Conservation (phyloP, 1,140 invertebrate species). For the Drosophila elegans region DNA sequence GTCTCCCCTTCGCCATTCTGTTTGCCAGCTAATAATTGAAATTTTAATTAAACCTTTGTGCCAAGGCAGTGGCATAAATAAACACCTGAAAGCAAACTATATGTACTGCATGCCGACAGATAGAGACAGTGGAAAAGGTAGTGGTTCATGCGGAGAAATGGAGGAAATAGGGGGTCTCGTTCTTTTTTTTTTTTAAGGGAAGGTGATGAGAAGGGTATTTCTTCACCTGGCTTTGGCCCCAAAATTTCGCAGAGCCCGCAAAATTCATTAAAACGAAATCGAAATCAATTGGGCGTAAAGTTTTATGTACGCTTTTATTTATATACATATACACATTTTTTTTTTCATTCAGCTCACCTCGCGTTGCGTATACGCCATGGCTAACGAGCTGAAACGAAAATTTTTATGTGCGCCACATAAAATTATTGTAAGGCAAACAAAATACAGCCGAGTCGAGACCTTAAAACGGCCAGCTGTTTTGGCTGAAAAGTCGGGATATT, state of each 20-base stretch:
- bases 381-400: conserved; percentile 65
- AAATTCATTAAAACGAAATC: conserved; percentile 70
- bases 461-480: not conserved
- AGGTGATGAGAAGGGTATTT: not conserved
- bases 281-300: conserved; percentile 67
- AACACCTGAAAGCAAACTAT: conserved; percentile 48
- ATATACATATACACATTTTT: conserved; percentile 4
- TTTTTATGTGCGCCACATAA: conserved; percentile 60
- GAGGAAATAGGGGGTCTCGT: no score
- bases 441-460: not conserved
- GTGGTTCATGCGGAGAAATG: not conserved
- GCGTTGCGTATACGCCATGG: conserved; percentile 50
- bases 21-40: conserved; percentile 71
- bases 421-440: conserved; percentile 53
- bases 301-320: conserved; percentile 43
- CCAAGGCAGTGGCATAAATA: conserved; percentile 54
- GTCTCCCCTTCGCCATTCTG: conserved; percentile 17
- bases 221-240: conserved; percentile 17
- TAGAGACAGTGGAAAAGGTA: not conserved
- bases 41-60: conserved; percentile 71
- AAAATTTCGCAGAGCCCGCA: conserved; percentile 44
- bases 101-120: not conserved
- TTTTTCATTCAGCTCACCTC: not conserved
- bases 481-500: not conserved
- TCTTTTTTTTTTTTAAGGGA: not conserved